Conservation (phyloP, 2,797 vertebrate genomes). For the Vultur gryphus region DNA sequence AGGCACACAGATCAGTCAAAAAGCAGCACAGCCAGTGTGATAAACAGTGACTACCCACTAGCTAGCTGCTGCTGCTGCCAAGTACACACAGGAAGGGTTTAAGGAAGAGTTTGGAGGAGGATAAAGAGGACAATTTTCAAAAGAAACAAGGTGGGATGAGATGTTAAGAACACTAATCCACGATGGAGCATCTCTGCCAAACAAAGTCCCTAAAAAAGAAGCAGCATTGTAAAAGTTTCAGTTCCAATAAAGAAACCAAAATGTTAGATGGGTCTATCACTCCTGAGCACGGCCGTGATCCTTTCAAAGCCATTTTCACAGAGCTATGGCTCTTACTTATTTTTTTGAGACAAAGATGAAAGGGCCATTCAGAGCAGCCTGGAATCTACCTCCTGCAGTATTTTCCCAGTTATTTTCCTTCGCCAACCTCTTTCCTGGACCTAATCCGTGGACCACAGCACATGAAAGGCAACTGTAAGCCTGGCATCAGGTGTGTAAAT, state of each 20-base stretch:
- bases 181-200: not conserved
- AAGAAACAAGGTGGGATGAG: not conserved
- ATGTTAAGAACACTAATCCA: not conserved
- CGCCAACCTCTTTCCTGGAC: conserved; percentile 6
- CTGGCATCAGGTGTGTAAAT: conserved; percentile 29
- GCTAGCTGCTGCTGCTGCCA: not conserved
- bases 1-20: not conserved
- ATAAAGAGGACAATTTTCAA: not conserved
- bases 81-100: not conserved
- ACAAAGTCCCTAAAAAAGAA: not conserved
- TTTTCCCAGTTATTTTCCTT: conserved; percentile 38
- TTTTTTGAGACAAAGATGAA: conserved; percentile 31
- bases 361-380: conserved; percentile 36
- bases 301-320: not conserved
- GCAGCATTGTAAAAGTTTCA: not conserved
- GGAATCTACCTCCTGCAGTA: not conserved
- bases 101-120: not conserved
- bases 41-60: not conserved
- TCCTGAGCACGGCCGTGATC: not conserved
- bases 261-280: not conserved
- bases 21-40: not conserved
- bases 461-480: conserved; percentile 25
- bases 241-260: not conserved
- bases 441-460: not conserved
- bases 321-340: not conserved